Base-by-base conservation (phyloP, 2,888 invertebrate species). In the Clusia tigrina region DNA sequence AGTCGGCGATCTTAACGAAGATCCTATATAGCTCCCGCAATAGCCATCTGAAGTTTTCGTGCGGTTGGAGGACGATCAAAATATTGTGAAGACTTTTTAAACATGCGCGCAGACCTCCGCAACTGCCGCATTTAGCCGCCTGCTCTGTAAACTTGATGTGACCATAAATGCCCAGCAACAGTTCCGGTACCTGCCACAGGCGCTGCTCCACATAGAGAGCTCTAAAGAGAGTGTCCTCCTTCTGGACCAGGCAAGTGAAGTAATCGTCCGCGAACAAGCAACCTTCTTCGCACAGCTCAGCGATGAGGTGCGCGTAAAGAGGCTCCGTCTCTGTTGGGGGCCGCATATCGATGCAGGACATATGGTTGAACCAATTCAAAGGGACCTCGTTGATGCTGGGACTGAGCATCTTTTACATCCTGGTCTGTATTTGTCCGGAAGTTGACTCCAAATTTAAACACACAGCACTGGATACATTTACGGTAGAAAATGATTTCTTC, bases 111-210 rank as follows among this genome's bases (percentile, higher is more conserved):
- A 10, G 6, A 6, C 48, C 48, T 6, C 5, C 48, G n/a, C 48
- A n/a, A 6, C n/a, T n/a, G 48, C n/a, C 48, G 0, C 60, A 37
- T 9, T 20, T 42, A 48, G 26, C 63, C 12, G 60, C 54, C 20
- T 24, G 3, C 23, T 68, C 67, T 1, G 68, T 65, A 0, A 52
- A 20, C 38, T 62, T 65, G 2, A 63, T 9, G 52, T 68, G 67
- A 22, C 67, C 65, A 1, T 64, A 22, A 5, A 62, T 12, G 1
- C 63, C 63, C 32, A 58, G 2, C 22, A 66, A 22, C 1, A 68
- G 46, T 2, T 62, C 67, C 24, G 52, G 24, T 6, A 42, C 6
- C 54, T 60, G n/a, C n/a, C n/a, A n/a, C n/a, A n/a, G n/a, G n/a
- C n/a, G n/a, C n/a, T n/a, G n/a, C n/a, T n/a, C n/a, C n/a, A n/a